A percentile compares a stretch with the other conserved stretches of the same genome.
These are phyloP conservation scores for Xiphophorus hellerii DNA, from an alignment of 2,113 vertebrate genomes.

Conservation along the genomic window DNA sequence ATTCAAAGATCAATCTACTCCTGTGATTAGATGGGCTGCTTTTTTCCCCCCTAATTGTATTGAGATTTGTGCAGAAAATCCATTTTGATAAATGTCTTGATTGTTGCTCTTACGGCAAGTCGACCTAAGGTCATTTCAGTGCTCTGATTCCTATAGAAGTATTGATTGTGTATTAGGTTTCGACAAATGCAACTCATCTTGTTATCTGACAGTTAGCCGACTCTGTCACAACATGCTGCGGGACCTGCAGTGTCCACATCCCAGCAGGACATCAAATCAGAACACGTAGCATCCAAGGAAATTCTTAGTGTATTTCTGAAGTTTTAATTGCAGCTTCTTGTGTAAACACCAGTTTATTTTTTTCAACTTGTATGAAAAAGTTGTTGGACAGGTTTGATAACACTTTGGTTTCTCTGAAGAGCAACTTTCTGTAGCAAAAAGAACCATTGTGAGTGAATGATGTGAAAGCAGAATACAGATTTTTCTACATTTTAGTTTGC, in stretches of 20 bases:
- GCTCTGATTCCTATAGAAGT: slow-evolving; percentile 17
- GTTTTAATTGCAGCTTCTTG: background rate
- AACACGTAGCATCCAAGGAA: background rate
- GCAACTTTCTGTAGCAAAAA: background rate
- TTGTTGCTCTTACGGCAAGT: slow-evolving; percentile 37
- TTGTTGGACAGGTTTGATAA: background rate
- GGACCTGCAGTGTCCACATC: no score
- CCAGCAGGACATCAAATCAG: background rate
- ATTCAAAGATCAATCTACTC: slow-evolving; percentile 19
- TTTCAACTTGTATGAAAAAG: background rate
- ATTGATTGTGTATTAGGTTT: slow-evolving; percentile 27
- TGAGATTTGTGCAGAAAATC: slow-evolving; percentile 44
- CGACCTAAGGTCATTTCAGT: slow-evolving; percentile 23
- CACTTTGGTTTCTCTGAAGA: no score
- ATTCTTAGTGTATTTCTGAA: background rate
- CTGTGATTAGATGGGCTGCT: slow-evolving; percentile 21
- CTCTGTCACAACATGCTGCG: background rate
- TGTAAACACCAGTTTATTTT: background rate
- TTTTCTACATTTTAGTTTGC: background rate
- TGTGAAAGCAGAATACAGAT: background rate
- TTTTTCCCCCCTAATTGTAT: slow-evolving; percentile 18
- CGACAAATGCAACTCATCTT: slow-evolving; percentile 12
- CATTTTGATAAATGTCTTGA: slow-evolving; percentile 56
- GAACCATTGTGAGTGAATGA: background rate
- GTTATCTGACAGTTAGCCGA: background rate